phyloP scores from a whole-genome alignment of 2,888 invertebrate species.

The Schizotus pectinicornis region DNA sequence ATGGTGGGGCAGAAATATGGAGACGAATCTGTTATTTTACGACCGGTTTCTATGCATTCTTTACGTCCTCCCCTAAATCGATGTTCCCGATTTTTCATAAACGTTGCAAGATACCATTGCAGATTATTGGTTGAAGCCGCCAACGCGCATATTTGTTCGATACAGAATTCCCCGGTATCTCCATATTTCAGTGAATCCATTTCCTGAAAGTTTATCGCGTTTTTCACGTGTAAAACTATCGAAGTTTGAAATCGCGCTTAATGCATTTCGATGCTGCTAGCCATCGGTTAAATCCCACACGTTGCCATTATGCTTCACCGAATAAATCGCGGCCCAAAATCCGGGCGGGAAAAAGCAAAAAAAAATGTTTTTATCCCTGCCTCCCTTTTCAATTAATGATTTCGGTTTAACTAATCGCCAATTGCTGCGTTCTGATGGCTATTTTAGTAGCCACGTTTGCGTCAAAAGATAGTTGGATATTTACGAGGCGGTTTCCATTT shows the following conservation, averaged over 20 bases:
- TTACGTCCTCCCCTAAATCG: constrained; percentile 6
- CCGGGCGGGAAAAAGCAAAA: not conserved
- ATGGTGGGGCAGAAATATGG: no score
- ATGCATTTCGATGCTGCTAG: constrained; percentile 7
- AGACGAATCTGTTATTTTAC: constrained; percentile 11
- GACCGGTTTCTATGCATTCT: constrained; percentile 5
- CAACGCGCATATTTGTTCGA: constrained; percentile 10
- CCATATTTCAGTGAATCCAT: constrained; percentile 19
- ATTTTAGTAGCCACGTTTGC: no score
- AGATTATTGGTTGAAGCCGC: constrained; percentile 17
- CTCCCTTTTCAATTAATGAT: not conserved
- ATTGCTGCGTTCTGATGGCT: no score
- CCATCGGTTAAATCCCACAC: constrained; percentile 17
- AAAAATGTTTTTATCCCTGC: not conserved
- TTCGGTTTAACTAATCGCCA: no score
- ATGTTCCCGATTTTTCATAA: constrained; percentile 1
- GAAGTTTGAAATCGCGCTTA: constrained; percentile 16
- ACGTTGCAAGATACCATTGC: not conserved
- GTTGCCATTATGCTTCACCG: not conserved
- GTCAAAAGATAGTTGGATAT: no score
- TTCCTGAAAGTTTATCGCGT: constrained; percentile 16
- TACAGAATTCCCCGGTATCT: constrained; percentile 7
- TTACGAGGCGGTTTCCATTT: no score
- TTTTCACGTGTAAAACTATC: constrained; percentile 21
- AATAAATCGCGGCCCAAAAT: not conserved